Conservation (phyloP, 2,113 vertebrate species). For the Coptodon rendalli region DNA sequence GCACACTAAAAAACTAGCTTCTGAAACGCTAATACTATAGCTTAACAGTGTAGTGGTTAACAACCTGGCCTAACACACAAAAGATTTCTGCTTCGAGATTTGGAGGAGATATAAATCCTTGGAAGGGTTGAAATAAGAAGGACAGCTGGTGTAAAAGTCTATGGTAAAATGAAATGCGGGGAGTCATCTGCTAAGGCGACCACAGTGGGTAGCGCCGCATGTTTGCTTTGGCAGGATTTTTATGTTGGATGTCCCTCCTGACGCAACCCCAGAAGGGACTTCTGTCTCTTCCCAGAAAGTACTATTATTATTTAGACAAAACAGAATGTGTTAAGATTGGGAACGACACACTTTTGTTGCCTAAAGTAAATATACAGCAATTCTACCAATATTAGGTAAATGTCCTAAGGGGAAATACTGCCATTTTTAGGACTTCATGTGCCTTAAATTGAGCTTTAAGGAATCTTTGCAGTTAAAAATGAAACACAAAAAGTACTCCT, state of each 20-base stretch:
- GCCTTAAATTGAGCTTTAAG: not conserved
- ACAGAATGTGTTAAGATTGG: not conserved
- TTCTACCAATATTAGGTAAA: not conserved
- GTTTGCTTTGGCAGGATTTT: not conserved
- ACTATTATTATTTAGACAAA: not conserved
- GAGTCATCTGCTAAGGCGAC: not conserved
- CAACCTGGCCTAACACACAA: not conserved
- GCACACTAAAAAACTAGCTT: not conserved
- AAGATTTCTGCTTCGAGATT: not conserved
- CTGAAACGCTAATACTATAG: not conserved
- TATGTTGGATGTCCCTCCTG: not conserved
- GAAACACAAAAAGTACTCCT: not conserved
- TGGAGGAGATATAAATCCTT: not conserved
- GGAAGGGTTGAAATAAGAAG: not conserved
- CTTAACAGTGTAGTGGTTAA: not conserved
- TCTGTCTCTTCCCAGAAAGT: not conserved
- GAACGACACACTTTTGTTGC: not conserved
- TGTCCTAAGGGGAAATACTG: not conserved
- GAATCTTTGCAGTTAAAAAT: not conserved
- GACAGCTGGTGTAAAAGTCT: not conserved
- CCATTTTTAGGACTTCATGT: not conserved
- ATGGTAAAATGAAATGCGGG: not conserved
- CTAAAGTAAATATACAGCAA: not conserved
- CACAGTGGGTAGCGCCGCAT: not conserved
- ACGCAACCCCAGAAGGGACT: not conserved